These are phyloP conservation scores for Rotaria socialis DNA, from an alignment of 2,888 invertebrate genomes.

Conservation along the genomic window DNA sequence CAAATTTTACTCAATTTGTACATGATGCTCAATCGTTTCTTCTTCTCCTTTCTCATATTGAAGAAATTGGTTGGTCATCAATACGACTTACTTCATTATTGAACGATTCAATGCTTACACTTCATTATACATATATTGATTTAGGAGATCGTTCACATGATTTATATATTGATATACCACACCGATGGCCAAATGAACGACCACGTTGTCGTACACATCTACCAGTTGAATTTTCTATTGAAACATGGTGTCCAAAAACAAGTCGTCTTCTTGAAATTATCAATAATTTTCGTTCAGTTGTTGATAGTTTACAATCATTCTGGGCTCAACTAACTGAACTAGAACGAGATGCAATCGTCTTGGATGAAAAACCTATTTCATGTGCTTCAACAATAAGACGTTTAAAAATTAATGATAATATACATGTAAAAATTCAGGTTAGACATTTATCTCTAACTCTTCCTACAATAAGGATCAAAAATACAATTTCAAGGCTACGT, in stretches of 20 bases:
- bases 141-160: conserved; percentile 15
- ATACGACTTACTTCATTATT: background rate
- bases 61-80: conserved; percentile 25
- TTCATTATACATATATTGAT: conserved; percentile 14
- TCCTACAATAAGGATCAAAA: too few relatives aligned
- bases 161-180: conserved; percentile 22
- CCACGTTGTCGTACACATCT: background rate
- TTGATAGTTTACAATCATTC: background rate
- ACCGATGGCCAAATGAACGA: conserved; percentile 20
- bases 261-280: background rate
- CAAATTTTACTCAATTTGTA: background rate
- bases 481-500: too few relatives aligned
- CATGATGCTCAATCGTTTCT: conserved; percentile 24
- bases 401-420: background rate
- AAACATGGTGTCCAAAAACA: background rate
- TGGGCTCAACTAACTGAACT: conserved; percentile 5
- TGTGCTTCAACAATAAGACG: background rate
- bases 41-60: background rate
- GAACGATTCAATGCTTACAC: background rate
- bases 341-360: background rate
- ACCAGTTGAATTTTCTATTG: background rate
- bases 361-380: conserved; percentile 10
- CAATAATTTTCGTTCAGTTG: background rate
- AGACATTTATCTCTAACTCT: too few relatives aligned
- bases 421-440: background rate